Base-by-base conservation (phyloP, 2,888 invertebrate species). In the Agrotis segetum region DNA sequence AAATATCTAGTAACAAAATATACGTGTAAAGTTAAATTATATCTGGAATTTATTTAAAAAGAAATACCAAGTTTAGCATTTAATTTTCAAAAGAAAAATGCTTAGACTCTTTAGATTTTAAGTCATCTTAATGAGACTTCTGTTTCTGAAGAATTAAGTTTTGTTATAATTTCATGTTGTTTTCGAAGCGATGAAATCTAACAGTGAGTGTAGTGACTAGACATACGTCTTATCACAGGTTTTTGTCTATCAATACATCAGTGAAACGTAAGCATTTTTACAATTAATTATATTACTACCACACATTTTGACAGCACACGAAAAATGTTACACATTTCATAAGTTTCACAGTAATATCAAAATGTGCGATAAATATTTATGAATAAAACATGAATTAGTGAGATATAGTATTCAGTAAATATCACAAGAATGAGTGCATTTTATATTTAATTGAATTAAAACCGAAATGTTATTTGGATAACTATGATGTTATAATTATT, bases 381-480 rank as follows among this genome's bases (percentile, higher is more conserved):
- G 78, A 82, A 77, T 84, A 86, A 77, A 85, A 87, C 83, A 88
- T 87, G 88, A 86, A 86, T 84, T 80, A 84, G 89, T 89, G 90
- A 90, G 89, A 88, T 83, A 85, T 85, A 88, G 84, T 88, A 86
- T 87, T 88, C 76, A 86, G 87, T 92, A 91, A 92, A 93, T 95
- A 95, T 94, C 94, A 95, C 94, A 94, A 93, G 93, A 92, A 93
- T 94, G 93, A 93, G 94, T 94, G 95, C 93, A 90, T 90, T 88
- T 90, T 87, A 87, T 87, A 77, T 90, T 40, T 90, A 90, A 87
- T 88, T 85, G 88, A 88, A 86, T 87, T 87, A 81, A 77, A 86
- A 71, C 49, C n/a, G 69, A 77, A 77, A 77, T 69, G 34, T 47
- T 75, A 66, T 66, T 63, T 82, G 73, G 49, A 83, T 67, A 82